Conservation (phyloP, 92 coral and sea anemone species). For the Zoanthus sociatus region DNA sequence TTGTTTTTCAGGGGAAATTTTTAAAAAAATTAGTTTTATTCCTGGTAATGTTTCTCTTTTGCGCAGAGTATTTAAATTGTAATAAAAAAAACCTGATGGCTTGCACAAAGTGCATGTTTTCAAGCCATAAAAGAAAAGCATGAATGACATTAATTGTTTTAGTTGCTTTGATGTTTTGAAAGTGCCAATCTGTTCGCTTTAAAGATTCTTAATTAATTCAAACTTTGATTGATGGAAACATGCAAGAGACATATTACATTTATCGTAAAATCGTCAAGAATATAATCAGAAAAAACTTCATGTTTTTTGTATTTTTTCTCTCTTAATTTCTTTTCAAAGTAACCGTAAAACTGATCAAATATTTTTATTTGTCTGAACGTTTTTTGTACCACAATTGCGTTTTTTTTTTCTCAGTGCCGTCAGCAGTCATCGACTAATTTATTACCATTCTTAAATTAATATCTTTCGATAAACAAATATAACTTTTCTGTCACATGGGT, state of each 20-base stretch:
- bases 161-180: constrained; percentile 8
- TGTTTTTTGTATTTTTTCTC: too few relatives aligned
- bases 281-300: background rate
- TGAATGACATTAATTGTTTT: background rate
- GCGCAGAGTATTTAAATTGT: background rate
- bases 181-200: background rate
- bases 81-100: background rate
- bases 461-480: too few relatives aligned
- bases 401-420: too few relatives aligned
- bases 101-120: background rate
- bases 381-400: too few relatives aligned
- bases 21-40: background rate
- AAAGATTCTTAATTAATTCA: background rate
- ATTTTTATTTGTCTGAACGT: too few relatives aligned
- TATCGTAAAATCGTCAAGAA: background rate
- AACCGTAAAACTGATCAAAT: too few relatives aligned
- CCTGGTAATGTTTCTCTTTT: background rate
- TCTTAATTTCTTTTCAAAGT: too few relatives aligned
- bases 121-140: background rate
- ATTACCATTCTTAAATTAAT: too few relatives aligned
- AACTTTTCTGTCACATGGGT: too few relatives aligned
- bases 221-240: background rate
- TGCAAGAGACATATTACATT: background rate
- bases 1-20: too few relatives aligned
- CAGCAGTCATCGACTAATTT: too few relatives aligned